Conservation (phyloP, 2,797 vertebrate genomes). For the Spondyliosoma cantharus region DNA sequence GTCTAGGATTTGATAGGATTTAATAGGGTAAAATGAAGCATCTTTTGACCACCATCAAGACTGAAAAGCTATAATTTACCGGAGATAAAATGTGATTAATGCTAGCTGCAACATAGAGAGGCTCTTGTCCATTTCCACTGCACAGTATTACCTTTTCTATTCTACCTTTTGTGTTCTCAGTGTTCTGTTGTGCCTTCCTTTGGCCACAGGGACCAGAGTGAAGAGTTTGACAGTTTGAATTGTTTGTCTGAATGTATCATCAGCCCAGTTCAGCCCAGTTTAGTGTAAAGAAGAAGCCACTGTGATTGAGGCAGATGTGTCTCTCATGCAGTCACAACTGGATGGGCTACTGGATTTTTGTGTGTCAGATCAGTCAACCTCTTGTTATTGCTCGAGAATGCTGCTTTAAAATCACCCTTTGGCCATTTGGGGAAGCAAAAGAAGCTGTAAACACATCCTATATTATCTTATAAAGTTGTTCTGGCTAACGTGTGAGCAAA, state of each 20-base stretch:
- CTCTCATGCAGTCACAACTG: background rate
- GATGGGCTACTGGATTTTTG: background rate
- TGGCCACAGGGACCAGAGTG: background rate
- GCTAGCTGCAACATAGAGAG: background rate
- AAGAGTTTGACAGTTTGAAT: no score
- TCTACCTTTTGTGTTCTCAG: no score
- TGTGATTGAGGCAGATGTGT: background rate
- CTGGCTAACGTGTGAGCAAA: background rate
- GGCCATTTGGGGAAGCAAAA: background rate
- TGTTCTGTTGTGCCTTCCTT: background rate
- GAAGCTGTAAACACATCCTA: background rate
- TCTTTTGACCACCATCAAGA: background rate
- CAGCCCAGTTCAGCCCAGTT: background rate
- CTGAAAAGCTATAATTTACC: background rate
- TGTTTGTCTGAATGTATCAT: background rate
- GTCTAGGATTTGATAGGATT: background rate
- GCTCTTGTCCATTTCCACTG: background rate
- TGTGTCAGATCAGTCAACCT: background rate
- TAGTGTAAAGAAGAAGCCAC: background rate
- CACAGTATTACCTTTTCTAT: background rate
- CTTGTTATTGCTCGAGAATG: background rate
- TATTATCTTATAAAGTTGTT: background rate
- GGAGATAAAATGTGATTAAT: background rate
- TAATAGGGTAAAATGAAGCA: background rate
- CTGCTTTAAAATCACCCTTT: background rate